phyloP scores from a whole-genome alignment of 2,888 invertebrate species.

The Euzetes globulus region DNA sequence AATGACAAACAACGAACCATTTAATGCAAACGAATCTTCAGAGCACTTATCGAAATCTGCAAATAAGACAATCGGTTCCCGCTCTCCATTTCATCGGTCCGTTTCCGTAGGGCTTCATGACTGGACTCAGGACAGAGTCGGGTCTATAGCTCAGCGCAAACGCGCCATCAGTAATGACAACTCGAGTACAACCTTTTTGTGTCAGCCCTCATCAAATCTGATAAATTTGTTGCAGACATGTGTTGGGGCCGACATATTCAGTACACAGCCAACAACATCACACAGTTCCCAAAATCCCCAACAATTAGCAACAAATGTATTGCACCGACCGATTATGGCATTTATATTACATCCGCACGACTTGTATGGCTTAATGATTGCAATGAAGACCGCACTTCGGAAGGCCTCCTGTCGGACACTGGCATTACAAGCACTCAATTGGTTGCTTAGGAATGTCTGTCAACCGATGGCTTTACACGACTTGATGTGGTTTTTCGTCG shows the following conservation, averaged over 20 bases:
- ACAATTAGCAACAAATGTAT: constrained; percentile 37
- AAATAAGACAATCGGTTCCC: constrained; percentile 45
- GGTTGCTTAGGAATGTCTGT: constrained; percentile 83
- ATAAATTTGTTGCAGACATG: constrained; percentile 59
- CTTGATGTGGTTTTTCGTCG: constrained; percentile 92
- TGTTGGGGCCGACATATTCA: background rate
- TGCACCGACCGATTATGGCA: constrained; percentile 72
- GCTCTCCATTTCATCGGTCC: constrained; percentile 66
- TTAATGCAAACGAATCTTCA: constrained; percentile 37
- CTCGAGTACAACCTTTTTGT: constrained; percentile 67
- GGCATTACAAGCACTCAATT: constrained; percentile 88
- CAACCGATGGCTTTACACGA: constrained; percentile 87
- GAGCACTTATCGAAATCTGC: constrained; percentile 33
- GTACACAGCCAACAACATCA: background rate
- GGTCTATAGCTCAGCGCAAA: constrained; percentile 1
- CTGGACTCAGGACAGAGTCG: constrained; percentile 6
- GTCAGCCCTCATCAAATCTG: constrained; percentile 80
- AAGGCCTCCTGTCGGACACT: constrained; percentile 59
- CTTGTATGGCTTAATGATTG: constrained; percentile 68
- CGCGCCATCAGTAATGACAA: constrained; percentile 24
- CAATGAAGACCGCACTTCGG: constrained; percentile 76
- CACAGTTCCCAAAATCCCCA: background rate
- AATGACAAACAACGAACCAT: constrained; percentile 13
- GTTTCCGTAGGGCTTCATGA: constrained; percentile 68
- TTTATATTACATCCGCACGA: constrained; percentile 81